Conservation (phyloP, 2,113 vertebrate species). For the Strix uralensis region DNA sequence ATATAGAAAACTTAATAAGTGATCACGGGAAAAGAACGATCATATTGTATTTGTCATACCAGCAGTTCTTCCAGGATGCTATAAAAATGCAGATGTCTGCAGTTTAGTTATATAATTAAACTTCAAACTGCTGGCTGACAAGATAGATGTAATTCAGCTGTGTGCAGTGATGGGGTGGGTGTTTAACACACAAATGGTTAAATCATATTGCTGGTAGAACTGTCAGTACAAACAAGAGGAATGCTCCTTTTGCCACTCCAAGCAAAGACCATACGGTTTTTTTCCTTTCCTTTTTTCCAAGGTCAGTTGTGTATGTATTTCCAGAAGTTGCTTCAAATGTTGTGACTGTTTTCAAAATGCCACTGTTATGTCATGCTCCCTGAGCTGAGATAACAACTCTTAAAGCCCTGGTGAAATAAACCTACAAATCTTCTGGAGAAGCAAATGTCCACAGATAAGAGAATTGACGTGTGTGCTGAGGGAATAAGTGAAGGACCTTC, state of each 20-base stretch:
- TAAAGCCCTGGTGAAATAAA: conserved; percentile 17
- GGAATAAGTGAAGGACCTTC: conserved; percentile 35
- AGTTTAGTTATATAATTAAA: not conserved
- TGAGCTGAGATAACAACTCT: not conserved
- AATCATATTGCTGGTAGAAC: not conserved
- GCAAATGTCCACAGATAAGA: conserved; percentile 46
- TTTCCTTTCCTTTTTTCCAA: not conserved
- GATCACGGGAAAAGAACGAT: not conserved
- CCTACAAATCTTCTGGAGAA: conserved; percentile 47
- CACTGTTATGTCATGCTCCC: not conserved
- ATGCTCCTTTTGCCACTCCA: not conserved
- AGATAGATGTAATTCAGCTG: not conserved
- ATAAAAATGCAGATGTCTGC: not conserved
- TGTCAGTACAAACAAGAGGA: not conserved
- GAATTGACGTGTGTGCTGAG: not conserved
- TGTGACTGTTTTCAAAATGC: conserved; percentile 17
- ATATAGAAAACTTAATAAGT: not conserved
- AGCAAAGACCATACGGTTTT: not conserved
- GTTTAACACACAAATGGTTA: not conserved
- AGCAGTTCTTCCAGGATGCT: not conserved
- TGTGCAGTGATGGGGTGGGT: not conserved
- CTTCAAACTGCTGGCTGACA: not conserved
- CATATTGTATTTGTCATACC: not conserved
- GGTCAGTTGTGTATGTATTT: not conserved
- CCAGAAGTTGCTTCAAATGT: not conserved